phyloP scores from a whole-genome alignment of 2,113 vertebrate species.

The Cavia porcellus region DNA sequence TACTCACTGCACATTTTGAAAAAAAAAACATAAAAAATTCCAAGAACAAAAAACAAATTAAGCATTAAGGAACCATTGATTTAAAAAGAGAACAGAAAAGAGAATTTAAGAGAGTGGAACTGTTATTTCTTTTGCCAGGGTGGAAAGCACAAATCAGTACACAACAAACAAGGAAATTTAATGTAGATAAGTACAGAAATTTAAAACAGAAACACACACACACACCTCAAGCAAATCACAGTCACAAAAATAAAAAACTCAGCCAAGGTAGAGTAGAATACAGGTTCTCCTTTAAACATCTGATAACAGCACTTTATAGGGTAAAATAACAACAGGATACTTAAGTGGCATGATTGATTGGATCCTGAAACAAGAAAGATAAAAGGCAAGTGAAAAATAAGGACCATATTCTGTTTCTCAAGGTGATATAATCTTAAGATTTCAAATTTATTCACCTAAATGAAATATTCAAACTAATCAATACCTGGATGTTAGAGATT shows the following conservation, averaged over 20 bases:
- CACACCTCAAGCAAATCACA: neutral
- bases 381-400: neutral
- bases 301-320: neutral
- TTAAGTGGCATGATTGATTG: neutral
- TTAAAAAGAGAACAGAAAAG: neutral
- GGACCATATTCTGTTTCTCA: neutral
- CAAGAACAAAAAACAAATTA: neutral
- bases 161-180: neutral
- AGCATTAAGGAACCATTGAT: neutral
- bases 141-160: too few relatives aligned
- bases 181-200: neutral
- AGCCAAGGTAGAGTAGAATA: neutral
- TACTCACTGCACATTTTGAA: neutral
- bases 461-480: neutral
- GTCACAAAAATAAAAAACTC: neutral
- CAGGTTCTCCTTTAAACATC: neutral
- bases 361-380: neutral
- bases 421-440: too few relatives aligned
- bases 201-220: neutral
- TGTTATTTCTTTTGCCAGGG: fast-evolving
- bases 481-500: neutral
- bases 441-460: neutral
- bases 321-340: neutral
- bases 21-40: neutral
- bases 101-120: neutral